Evolutionary conservation across 1,140 invertebrate species (phyloP), one percentile per base, ranked within the genome.

Genomic region (Ganaspis sp.): DNA sequence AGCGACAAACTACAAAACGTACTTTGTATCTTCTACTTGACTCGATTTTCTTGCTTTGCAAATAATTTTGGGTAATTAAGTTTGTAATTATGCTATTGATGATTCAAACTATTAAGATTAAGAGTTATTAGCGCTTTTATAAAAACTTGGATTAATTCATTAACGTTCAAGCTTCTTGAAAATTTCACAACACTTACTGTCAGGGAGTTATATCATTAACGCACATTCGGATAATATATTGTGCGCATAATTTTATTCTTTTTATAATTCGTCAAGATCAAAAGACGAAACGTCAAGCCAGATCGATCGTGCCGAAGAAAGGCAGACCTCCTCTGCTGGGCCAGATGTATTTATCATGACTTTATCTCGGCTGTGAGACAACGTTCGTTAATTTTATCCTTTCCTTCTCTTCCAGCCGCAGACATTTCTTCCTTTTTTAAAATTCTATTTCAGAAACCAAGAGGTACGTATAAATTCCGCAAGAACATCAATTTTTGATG

Each of bases 281-380:
- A n/a, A n/a, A 49, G 45, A 26, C 58, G 58, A 81, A 81, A 79
- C 79, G 76, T 73, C 49, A 77, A 81, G 76, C 49, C 74, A 83
- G 80, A 84, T 86, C 84, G 83, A 86, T 87, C 79, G 78, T 45
- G 17, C 38, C 69, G 80, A 83, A 81, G 74, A 83, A 83, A 83
- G 76, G 78, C 77, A 53, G 70, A 81, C 83, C 74, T 82, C 79
- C 77, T 79, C 75, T 69, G 73, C 73, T 72, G 72, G 49, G 19
- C 69, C 80, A 79, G 81, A 88, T 83, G 80, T 85, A 89, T 88
- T 88, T 87, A 88, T 89, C 87, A 85, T 80, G 82, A 87, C 83
- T 84, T 89, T 89, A 89, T 88, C 87, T 88, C 75, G 81, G 72
- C 81, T 74, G 80, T 81, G 83, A 58, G 81, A 82, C 78, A 76